These are phyloP conservation scores for Eremophila alpestris DNA, from an alignment of 2,797 vertebrate genomes.

Conservation along the genomic window DNA sequence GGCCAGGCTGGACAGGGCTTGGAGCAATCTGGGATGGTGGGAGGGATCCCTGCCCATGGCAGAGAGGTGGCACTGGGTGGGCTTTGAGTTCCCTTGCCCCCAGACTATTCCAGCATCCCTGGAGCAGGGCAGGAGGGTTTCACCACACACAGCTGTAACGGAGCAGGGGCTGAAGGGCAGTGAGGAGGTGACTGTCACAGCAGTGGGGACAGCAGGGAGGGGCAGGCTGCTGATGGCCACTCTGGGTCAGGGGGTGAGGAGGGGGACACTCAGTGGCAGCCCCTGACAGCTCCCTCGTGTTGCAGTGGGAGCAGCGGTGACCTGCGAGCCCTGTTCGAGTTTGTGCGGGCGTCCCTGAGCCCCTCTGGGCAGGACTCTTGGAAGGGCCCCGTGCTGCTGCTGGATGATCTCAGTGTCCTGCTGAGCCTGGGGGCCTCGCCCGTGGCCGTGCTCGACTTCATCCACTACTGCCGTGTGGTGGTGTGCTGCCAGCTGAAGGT, in stretches of 20 bases:
- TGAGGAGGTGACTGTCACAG: neutral
- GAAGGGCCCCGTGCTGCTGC: slow-evolving; percentile 83
- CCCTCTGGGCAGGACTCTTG: neutral
- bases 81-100: neutral
- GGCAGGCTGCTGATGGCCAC: accelerated
- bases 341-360: slow-evolving; percentile 70
- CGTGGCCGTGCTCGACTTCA: slow-evolving; percentile 84
- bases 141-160: accelerated
- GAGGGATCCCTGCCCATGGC: neutral
- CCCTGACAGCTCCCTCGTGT: neutral
- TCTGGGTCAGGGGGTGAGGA: neutral
- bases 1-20: accelerated
- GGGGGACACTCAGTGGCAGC: accelerated
- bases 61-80: neutral
- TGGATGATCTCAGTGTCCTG: slow-evolving; percentile 88
- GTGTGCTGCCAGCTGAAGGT: slow-evolving; percentile 87
- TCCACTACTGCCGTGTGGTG: slow-evolving; percentile 86
- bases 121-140: neutral
- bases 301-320: slow-evolving; percentile 75
- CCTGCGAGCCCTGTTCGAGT: slow-evolving; percentile 81
- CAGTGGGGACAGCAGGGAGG: neutral
- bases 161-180: neutral
- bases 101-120: accelerated
- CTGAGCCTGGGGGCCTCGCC: slow-evolving; percentile 83
- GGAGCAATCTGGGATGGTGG: too few relatives aligned